Evolutionary conservation across 2,113 vertebrate species (phyloP), one percentile per base, ranked within the genome.

Genomic region (Anoura caudifer): DNA sequence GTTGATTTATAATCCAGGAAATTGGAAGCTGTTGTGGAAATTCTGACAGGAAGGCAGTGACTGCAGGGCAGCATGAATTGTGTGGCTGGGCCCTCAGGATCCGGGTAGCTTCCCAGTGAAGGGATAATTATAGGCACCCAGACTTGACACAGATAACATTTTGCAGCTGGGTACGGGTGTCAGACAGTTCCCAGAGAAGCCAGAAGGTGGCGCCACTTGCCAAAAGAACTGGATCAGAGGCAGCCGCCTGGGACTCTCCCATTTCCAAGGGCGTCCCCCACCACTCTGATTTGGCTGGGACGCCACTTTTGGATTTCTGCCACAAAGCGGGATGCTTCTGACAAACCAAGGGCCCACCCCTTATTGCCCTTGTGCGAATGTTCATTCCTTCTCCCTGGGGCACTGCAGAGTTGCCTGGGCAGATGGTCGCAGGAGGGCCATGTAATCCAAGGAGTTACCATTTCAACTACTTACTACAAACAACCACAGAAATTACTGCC

Each of bases 141-240:
- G 79, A 43, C 31, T 47, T 69, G 81, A 61, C 82, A 79, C 28
- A n/a, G 90, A 33, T 24, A 50, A 19, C 45, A 4, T 79, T 88
- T 87, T 91, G 73, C 73, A 65, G 43, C 73, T 43, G 65, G 26
- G 36, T 17, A 38, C 56, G 28, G 20, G 45, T 3, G 19, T 10
- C 38, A 54, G 61, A 26, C 54, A 65, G 22, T 72, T 75, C 79
- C 36, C 7, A 11, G 45, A 81, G 33, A 14, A 52, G 59, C 65
- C 96, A 95, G 96, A 52, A 98, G 95, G 92, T 91, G 96, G 90
- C 14, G 14, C 80, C 87, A 82, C 92, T 12, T 92, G 43, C 41
- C 41, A 91, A 81, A 83, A 24, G 75, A 92, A 56, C 15, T 4
- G 1, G 8, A 45, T 59, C 56, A 67, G 47, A 82, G 47, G n/a